Evolutionary conservation across 2,113 vertebrate genomes (phyloP).

Genomic region (Triplophysa tibetana): DNA sequence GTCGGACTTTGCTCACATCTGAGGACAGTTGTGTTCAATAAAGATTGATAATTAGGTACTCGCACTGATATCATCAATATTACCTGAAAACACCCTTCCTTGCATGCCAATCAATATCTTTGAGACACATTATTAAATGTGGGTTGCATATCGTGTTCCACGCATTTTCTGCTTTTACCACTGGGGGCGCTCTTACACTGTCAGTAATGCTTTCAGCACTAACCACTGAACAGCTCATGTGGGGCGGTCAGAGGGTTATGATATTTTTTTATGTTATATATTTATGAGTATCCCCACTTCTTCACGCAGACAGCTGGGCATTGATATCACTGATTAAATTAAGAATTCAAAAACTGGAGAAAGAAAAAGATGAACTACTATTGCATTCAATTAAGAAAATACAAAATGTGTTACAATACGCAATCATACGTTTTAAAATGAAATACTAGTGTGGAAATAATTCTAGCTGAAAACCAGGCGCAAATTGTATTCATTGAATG

Average conservation of each 20-base stretch:
- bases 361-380: too few species aligned
- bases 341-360: too few species aligned
- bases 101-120: too few species aligned
- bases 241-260: not conserved
- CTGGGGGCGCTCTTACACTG: conserved; percentile 24
- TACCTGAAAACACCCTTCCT: not conserved
- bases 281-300: not conserved
- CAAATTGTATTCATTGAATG: too few species aligned
- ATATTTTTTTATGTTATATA: not conserved
- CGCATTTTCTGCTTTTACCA: not conserved
- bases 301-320: not conserved
- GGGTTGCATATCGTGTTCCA: not conserved
- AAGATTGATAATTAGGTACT: not conserved
- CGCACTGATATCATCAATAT: conserved; percentile 1
- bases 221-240: conserved; percentile 14
- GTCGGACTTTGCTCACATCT: too few species aligned
- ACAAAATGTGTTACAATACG: too few species aligned
- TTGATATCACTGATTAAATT: not conserved
- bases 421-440: too few species aligned
- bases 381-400: too few species aligned
- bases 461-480: too few species aligned
- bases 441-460: too few species aligned
- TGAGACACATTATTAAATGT: too few species aligned
- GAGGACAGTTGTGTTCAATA: too few species aligned
- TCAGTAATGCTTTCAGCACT: conserved; percentile 50